A percentile compares a stretch with the other conserved stretches of the same genome.
phyloP scores from a whole-genome alignment of 2,888 invertebrate genomes.

The Cataglyphis rosenhaueri region DNA sequence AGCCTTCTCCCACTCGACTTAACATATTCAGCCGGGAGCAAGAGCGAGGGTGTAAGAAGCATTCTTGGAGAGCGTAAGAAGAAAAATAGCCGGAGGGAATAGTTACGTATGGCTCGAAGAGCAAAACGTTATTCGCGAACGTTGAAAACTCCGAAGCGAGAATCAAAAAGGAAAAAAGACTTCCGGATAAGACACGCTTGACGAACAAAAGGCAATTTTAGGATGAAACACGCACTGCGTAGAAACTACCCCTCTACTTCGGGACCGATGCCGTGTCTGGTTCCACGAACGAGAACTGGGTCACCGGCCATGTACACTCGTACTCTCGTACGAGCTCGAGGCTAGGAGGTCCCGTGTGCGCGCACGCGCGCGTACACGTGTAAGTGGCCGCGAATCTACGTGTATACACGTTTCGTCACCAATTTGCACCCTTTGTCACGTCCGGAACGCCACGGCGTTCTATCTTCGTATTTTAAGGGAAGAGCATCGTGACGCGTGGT shows the following conservation, averaged over 20 bases:
- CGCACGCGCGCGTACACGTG: constrained; percentile 53
- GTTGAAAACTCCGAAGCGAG: not conserved
- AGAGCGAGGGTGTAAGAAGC: not conserved
- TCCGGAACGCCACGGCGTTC: constrained; percentile 53
- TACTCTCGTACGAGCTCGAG: constrained; percentile 67
- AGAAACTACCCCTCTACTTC: constrained; percentile 73
- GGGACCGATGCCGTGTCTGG: constrained; percentile 73
- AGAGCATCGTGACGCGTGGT: constrained; percentile 11
- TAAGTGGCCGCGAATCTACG: constrained; percentile 43
- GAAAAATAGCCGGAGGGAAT: constrained; percentile 18
- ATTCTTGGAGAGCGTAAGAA: not conserved
- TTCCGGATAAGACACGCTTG: constrained; percentile 31
- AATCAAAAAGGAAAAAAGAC: not conserved
- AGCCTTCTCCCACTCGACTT: constrained; percentile 44
- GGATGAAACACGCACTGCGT: constrained; percentile 79
- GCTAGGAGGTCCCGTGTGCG: constrained; percentile 58
- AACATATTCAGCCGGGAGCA: constrained; percentile 28
- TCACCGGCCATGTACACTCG: constrained; percentile 71
- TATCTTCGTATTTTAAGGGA: constrained; percentile 44
- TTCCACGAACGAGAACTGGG: constrained; percentile 77
- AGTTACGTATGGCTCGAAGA: not conserved
- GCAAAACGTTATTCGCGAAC: constrained; percentile 13
- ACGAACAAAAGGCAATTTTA: constrained; percentile 57
- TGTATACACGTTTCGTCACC: constrained; percentile 48
- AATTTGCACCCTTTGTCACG: constrained; percentile 57